A percentile compares a stretch with the other conserved stretches of the same genome.
Evolutionary conservation across 2,797 vertebrate genomes (phyloP).

Genomic region (Pelochelys cantorii): DNA sequence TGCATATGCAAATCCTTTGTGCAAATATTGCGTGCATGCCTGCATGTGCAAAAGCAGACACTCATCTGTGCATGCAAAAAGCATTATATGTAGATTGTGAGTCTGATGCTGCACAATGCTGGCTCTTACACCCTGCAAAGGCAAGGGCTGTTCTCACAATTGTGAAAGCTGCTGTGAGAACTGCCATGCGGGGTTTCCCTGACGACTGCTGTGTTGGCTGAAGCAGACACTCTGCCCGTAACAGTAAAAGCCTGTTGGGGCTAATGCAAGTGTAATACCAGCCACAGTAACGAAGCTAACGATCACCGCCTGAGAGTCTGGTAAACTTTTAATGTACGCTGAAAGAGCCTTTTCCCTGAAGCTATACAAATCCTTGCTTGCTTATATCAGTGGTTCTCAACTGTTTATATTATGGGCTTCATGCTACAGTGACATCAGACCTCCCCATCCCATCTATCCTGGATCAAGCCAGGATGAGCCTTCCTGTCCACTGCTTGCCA

Average conservation of each 20-base stretch:
- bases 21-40: background rate
- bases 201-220: background rate
- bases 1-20: background rate
- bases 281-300: background rate
- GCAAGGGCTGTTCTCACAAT: background rate
- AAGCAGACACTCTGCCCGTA: background rate
- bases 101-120: background rate
- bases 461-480: background rate
- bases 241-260: background rate
- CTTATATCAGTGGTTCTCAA: background rate
- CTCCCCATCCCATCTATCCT: background rate
- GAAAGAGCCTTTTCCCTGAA: background rate
- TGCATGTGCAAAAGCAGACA: background rate
- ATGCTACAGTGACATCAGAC: no score
- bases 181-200: no score
- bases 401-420: background rate
- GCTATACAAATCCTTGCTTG: background rate
- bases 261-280: background rate
- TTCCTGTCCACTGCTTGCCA: background rate
- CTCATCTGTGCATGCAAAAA: background rate
- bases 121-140: background rate
- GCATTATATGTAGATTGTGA: background rate
- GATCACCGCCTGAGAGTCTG: background rate
- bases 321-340: background rate
- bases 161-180: no score